Base-by-base conservation (phyloP, 2,888 invertebrate species). In the Dioctria linearis region DNA sequence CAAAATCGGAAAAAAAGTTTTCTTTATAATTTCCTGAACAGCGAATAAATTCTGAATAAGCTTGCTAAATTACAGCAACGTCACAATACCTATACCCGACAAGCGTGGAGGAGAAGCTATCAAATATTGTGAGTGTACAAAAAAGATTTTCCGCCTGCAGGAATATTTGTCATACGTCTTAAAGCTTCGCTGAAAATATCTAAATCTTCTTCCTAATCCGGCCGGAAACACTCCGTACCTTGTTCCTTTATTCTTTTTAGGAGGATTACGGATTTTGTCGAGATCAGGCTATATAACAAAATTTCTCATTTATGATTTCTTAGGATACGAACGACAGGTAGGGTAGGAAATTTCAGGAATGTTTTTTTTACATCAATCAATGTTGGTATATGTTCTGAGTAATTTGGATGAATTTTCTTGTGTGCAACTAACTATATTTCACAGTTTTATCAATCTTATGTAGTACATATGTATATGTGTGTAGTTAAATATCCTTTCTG, bases 101-200 rank as follows among this genome's bases (percentile, higher is more conserved):
- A 54, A 11, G 11, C 11, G 3, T n/a, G 11, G 11, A 3, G 54
- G 54, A 11, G 54, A 3, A 54, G 4, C 6, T 37, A 69, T 69
- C 51, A 51, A 51, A 69, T 69, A 49, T 25, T 25, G 25, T 49
- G 49, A 51, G n/a, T 69, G 67, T 69, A 51, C 51, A 69, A 49
- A 69, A 69, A 49, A 51, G 69, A 69, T 69, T 69, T 69, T 51
- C 49, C 69, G 69, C 69, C 37, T 69, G 43, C 69, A 51, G n/a
- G 25, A 69, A 69, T 69, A 69, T 69, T 69, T 69, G 69, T 69
- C 49, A 51, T 69, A 69, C 54, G 51, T 37, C 51, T 51, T 51
- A 54, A 51, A 51, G 51, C 49, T 69, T 69, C 39, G 11, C 49
- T 69, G 51, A 49, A 51, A 49, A 69, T 69, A 69, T 37, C 37